Conservation (phyloP, 2,113 vertebrate genomes). For the Callopanchax toddi region DNA sequence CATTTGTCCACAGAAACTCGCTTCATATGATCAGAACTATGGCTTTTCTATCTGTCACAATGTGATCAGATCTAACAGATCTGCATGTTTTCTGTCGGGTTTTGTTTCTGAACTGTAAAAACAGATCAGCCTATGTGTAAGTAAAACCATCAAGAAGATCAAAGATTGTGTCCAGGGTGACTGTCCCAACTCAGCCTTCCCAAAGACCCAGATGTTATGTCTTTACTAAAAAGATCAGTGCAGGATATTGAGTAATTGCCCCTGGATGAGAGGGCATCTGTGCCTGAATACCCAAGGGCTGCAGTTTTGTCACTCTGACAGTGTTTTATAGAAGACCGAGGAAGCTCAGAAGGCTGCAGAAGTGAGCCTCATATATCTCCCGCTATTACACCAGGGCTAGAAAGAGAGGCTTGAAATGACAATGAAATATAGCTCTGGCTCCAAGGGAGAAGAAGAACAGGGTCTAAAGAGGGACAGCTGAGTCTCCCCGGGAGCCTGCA, state of each 20-base stretch:
- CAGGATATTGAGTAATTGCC: conserved; percentile 71
- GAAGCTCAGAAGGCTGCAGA: conserved; percentile 71
- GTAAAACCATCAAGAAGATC: conserved; percentile 66
- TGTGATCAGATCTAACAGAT: conserved; percentile 17
- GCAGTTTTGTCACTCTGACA: conserved; percentile 80
- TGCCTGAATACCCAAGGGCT: conserved; percentile 69
- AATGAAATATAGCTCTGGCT: conserved; percentile 72
- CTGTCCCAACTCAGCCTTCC: conserved; percentile 59
- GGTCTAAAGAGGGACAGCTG: conserved; percentile 74
- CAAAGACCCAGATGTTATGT: conserved; percentile 72
- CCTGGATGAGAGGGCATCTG: conserved; percentile 62
- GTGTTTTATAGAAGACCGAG: conserved; percentile 75
- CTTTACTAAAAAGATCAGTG: conserved; percentile 66
- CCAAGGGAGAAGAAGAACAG: conserved; percentile 68
- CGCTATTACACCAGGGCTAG: conserved; percentile 73
- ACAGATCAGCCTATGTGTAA: conserved; percentile 46
- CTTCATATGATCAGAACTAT: too few species aligned
- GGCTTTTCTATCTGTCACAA: too few species aligned
- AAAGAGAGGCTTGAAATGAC: conserved; percentile 71
- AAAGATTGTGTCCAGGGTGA: conserved; percentile 53
- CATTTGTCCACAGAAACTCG: too few species aligned
- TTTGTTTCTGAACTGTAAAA: conserved; percentile 65
- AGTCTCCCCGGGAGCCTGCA: conserved; percentile 67
- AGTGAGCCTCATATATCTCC: conserved; percentile 67
- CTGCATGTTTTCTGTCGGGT: conserved; percentile 22